Percentiles rank a stretch among this genome's conserved stretches.
These are phyloP conservation scores for Sarcophaga subvicina DNA, from an alignment of 2,888 invertebrate genomes.

Conservation along the genomic window DNA sequence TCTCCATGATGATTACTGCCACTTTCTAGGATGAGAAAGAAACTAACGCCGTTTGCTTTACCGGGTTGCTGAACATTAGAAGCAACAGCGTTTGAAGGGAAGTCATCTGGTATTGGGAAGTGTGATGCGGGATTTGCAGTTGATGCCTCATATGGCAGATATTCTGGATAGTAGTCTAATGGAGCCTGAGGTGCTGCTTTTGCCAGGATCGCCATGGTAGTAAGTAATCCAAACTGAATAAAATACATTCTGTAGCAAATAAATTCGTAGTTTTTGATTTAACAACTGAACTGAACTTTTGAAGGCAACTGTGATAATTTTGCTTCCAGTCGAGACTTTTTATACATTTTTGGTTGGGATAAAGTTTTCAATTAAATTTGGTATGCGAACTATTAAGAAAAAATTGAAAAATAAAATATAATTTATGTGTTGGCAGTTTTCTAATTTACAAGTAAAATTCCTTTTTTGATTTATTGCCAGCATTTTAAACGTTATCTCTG, in stretches of 20 bases:
- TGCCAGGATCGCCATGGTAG: not conserved
- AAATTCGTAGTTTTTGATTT: not conserved
- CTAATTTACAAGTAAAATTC: too few relatives aligned
- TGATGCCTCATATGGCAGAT: not conserved
- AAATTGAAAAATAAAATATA: not conserved
- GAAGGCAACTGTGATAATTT: not conserved
- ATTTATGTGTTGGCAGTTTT: not conserved
- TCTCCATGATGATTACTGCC: not conserved
- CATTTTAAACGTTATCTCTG: not conserved
- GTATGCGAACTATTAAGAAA: not conserved
- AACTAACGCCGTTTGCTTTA: not conserved
- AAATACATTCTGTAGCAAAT: not conserved
- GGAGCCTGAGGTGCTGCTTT: not conserved
- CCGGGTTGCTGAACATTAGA: not conserved
- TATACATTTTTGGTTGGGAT: not conserved
- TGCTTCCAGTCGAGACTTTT: not conserved
- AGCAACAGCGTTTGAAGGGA: not conserved
- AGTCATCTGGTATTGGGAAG: not conserved
- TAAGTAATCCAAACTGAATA: not conserved
- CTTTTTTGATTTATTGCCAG: not conserved
- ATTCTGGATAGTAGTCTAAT: not conserved
- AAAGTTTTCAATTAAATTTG: not conserved
- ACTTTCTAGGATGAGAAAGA: not conserved
- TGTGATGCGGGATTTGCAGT: not conserved
- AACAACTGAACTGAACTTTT: not conserved